Base-by-base conservation (phyloP, 23 tunicate species). In the Oikopleura vanhoeffeni region DNA sequence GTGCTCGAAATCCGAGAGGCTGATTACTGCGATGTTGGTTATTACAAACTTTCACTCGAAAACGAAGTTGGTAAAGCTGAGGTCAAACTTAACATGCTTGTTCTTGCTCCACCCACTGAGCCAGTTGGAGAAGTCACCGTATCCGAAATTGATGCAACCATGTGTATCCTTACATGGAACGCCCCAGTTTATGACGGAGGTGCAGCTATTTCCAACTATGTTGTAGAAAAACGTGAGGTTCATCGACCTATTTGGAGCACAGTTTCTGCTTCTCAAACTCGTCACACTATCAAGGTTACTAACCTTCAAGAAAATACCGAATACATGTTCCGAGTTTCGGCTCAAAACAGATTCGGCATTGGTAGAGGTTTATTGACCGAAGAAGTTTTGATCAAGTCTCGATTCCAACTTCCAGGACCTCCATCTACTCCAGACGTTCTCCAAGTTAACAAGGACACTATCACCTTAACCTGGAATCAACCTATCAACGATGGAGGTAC, bases 301-400 rank as follows among this genome's bases (percentile, higher is more conserved):
- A 84, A 83, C 1, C 86, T 93, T 41, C 85, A 76, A n/a, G 90
- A 93, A 90, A 93, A 89, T 57, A 71, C 88, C 8, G 91, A 90
- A 57, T 93, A 93, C 87, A 85, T 76, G 40, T 93, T 93, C 88
- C 89, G 98, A 1, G 85, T 93, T 39, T 41, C 76, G 36, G 95
- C 98, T 36, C 98, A 93, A 84, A 93, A 93, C 84, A 84, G 98
- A 76, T 86, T 88, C 42, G 98, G 98, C 40, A 85, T 93, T 41
- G 86, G 98, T 77, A 90, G 86, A 39, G 86, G 94, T 33, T 84
- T 93, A 41, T 24, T 76, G 42, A 86, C 94, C 3, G 98, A 93
- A 41, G 86, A 86, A 60, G 84, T 89, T 39, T 41, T 90, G 0
- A 88, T 87, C 0, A 76, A 91, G 75, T 88, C 91, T 83, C 85